These are phyloP conservation scores for Lasius platythorax DNA, from an alignment of 2,888 invertebrate species.

Conservation along the genomic window DNA sequence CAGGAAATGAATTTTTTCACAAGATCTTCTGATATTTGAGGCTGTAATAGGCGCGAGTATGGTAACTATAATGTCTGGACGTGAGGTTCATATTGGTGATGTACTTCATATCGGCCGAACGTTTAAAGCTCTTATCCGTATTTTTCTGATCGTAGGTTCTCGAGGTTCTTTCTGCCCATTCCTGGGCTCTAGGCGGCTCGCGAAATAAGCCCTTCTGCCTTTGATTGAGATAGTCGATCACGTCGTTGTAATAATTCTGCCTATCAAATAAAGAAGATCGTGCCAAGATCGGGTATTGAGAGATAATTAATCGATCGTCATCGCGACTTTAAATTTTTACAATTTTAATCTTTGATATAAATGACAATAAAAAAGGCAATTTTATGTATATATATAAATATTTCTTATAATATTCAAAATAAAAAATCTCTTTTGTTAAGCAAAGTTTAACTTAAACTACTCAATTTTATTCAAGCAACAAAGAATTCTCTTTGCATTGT, in stretches of 20 bases:
- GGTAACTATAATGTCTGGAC: slow-evolving; percentile 84
- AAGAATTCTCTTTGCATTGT: neutral
- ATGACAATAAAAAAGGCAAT: neutral
- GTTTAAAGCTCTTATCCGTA: slow-evolving; percentile 78
- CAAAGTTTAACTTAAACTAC: neutral
- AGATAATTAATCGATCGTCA: neutral
- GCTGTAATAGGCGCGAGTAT: slow-evolving; percentile 85
- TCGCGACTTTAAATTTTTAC: neutral
- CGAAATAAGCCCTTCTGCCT: slow-evolving; percentile 90
- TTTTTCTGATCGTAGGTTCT: slow-evolving; percentile 88
- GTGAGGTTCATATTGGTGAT: slow-evolving; percentile 80
- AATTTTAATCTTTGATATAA: neutral
- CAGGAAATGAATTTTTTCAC: slow-evolving; percentile 51
- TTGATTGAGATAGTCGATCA: slow-evolving; percentile 93
- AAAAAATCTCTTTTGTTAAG: neutral
- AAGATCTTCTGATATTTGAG: slow-evolving; percentile 84
- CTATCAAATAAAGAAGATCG: slow-evolving; percentile 77
- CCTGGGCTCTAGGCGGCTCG: slow-evolving; percentile 93
- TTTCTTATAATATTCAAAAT: neutral
- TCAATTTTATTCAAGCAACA: neutral
- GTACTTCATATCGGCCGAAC: slow-evolving; percentile 81
- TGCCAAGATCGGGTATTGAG: neutral
- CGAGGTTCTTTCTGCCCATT: slow-evolving; percentile 94
- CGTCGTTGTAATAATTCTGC: slow-evolving; percentile 95
- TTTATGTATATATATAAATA: neutral